Evolutionary conservation across 2,113 vertebrate species (phyloP), one percentile per base, ranked within the genome.

Genomic region (Athene cunicularia): DNA sequence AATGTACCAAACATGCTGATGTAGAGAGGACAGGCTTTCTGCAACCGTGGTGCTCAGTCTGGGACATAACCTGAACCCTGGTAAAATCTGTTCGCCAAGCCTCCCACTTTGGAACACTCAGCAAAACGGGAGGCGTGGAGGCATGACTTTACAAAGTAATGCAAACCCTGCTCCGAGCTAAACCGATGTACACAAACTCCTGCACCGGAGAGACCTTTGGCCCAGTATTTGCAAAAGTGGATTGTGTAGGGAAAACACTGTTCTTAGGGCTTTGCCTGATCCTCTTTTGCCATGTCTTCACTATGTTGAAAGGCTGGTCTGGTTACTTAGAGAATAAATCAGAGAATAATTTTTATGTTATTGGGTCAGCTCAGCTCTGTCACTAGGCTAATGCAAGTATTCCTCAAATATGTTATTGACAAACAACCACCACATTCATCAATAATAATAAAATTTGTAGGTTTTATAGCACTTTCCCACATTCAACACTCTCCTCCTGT

Each of bases 41-140:
- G 0, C 14, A 43, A 4, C 60, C 23, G 20, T 2, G 14, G 4
- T 81, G 85, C 24, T 64, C 24, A 4, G 0, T 20, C 43, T 7
- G 15, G 92, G 64, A 3, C 37, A 47, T 12, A 12, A 39, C 23
- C 30, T 21, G 55, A 55, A 9, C 27, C 32, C 4, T 32, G 45
- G 30, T 20, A 43, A 60, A 53, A 45, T 26, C 60, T 21, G 1
- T 13, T 1, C 0, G 35, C 32, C 73, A 41, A 21, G 37, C 4
- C 28, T 59, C 49, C 23, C 12, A 2, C 18, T 79, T 20, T 5
- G 27, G 52, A 41, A 35, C 13, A 1, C 21, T 12, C 14, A 7
- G 15, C 11, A 53, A 30, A 33, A 6, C 0, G 12, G 2, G 35
- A 39, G 35, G 24, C 1, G 12, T 12, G 75, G 76, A 32, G 67